Evolutionary conservation across 2,888 invertebrate species (phyloP).

Genomic region (Amiota mariae): DNA sequence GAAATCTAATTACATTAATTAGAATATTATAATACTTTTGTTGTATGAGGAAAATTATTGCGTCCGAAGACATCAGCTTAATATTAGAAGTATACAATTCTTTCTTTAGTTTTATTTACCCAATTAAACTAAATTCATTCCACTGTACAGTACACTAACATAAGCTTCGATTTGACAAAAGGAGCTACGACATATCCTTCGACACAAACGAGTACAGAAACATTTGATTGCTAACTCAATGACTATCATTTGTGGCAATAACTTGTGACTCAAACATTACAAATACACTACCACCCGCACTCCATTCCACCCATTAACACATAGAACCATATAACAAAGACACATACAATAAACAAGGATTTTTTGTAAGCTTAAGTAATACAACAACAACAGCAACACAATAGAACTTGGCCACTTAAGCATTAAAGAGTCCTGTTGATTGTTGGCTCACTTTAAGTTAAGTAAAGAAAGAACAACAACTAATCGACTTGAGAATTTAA

Average conservation of each 20-base stretch:
- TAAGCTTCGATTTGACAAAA: too few relatives aligned
- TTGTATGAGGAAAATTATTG: too few relatives aligned
- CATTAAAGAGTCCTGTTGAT: background rate
- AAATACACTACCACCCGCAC: background rate
- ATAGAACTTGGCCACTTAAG: background rate
- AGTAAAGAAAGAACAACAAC: background rate
- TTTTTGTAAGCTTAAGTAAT: constrained; percentile 40
- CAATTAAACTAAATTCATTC: too few relatives aligned
- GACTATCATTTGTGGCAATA: constrained; percentile 10
- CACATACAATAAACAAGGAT: background rate
- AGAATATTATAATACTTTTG: too few relatives aligned
- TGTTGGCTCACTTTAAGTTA: background rate
- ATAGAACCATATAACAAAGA: background rate
- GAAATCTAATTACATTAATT: too few relatives aligned
- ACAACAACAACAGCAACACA: constrained; percentile 52
- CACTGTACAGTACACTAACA: too few relatives aligned
- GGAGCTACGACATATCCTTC: background rate
- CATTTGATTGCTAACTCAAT: background rate
- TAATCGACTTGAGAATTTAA: background rate
- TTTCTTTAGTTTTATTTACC: too few relatives aligned
- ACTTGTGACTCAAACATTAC: background rate
- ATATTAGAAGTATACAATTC: too few relatives aligned
- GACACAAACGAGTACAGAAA: background rate
- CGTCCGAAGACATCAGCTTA: too few relatives aligned
- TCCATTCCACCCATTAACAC: background rate